Base-by-base conservation (phyloP, 2,797 vertebrate genomes). In the Pygocentrus nattereri region DNA sequence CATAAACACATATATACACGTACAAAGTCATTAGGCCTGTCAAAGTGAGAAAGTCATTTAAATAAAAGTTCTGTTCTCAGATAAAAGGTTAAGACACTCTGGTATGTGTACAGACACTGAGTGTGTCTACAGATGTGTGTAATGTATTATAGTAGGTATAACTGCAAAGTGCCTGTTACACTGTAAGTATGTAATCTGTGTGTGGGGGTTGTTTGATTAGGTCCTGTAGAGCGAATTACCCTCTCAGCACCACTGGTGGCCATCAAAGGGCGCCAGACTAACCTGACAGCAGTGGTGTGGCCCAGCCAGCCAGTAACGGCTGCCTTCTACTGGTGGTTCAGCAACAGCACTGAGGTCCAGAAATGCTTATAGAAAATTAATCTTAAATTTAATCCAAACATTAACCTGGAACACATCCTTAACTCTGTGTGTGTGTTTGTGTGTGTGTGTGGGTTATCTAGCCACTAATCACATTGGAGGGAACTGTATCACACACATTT, bases 311-410 rank as follows among this genome's bases (percentile, higher is more conserved):
- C 94, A 69, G 96, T 96, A 87, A 98, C 96, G 0, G 90, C 98
- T 64, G 97, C 96, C 82, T 98, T 97, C 88, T 99, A 98, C 93
- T 99, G 98, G 98, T 99, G 98, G 98, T 95, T 99, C 85, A 96
- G 96, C 84, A 99, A 98, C 89, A 97, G 92, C 91, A 97, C 96
- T 1, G 97, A 99, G 97, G 98, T 99, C 87, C 59, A 79, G 76
- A 68, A 54, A 25, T 13, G n/a, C n/a, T 13, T 52, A 8, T 1
- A 52, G 13, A 21, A 52, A 15, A 3, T 19, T 74, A 44, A 56
- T 82, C 78, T 59, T 50, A 72, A 47, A 49, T 56, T 10, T 44
- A 44, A 44, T 41, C 41, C 41, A n/a, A 59, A 5, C n/a, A 25
- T 23, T 25, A 59, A 59, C 23, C 56, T 59, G 52, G 3, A 54